These are phyloP conservation scores for Petrolisthes cinctipes DNA, from an alignment of 2,888 invertebrate species.

Conservation along the genomic window DNA sequence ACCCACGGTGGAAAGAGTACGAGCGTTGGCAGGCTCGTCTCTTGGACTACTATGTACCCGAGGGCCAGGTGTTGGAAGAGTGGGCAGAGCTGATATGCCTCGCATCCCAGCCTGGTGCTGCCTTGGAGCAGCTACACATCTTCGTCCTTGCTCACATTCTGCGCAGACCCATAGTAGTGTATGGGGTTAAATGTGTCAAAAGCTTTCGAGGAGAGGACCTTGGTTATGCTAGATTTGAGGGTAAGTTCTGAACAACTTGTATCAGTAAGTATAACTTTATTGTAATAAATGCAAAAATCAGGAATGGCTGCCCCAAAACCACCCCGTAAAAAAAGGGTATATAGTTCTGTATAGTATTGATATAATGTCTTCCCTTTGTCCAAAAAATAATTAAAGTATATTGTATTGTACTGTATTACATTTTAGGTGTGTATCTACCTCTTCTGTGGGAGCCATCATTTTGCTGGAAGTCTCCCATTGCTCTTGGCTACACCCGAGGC, in stretches of 20 bases:
- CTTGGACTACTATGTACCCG: conserved; percentile 87
- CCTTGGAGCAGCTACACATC: conserved; percentile 92
- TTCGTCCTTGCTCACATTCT: conserved; percentile 95
- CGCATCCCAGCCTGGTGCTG: conserved; percentile 89
- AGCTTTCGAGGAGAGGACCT: conserved; percentile 96
- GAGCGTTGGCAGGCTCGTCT: conserved; percentile 85
- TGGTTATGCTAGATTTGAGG: conserved; percentile 95
- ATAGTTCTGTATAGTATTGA: no score
- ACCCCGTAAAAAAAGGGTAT: no score
- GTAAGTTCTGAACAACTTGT: conserved; percentile 70
- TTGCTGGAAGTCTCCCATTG: conserved; percentile 92
- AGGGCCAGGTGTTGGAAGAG: conserved; percentile 85
- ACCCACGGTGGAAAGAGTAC: conserved; percentile 90
- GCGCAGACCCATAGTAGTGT: conserved; percentile 92
- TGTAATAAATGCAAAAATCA: no score
- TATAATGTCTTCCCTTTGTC: no score
- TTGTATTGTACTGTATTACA: not conserved
- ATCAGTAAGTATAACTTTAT: no score
- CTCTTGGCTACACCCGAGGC: conserved; percentile 93
- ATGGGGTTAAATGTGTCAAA: conserved; percentile 95
- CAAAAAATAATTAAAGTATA: no score
- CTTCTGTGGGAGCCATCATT: conserved; percentile 94
- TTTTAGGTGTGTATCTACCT: conserved; percentile 90
- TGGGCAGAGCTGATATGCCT: conserved; percentile 88
- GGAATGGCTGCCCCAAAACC: no score